Base-by-base conservation (phyloP, 2,888 invertebrate genomes). In the Cerastoderma edule region DNA sequence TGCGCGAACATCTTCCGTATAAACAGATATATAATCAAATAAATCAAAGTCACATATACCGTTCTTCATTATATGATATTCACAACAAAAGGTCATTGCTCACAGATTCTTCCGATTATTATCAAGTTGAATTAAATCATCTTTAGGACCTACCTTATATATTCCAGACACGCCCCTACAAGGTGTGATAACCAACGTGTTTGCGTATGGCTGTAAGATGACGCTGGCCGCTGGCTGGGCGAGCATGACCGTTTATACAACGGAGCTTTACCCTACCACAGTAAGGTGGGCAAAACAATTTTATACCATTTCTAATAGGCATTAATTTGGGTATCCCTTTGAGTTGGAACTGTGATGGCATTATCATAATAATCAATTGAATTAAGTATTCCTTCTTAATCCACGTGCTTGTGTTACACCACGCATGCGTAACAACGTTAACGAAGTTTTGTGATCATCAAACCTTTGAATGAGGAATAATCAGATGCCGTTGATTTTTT, bases 201-300 rank as follows among this genome's bases (percentile, higher is more conserved):
- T 60, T 60, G 60, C 60, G 39, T 60, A 60, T 19, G 60, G 60
- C 5, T 60, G 60, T 24, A 60, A 60, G 22, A 60, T 60, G 60
- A 60, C 60, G 6, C 39, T 60, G 39, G 60, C 60, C 8, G 60
- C 39, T 1, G 60, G 60, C 1, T 60, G 60, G 60, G 60, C 60
- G 13, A 24, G 39, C 39, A 60, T 60, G 60, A 60, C 39, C 27
- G 60, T 60, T 0, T 60, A 60, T 22, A 39, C 60, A 5, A 60
- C 60, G 24, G 60, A 60, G 27, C 24, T 60, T 8, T 60, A 60
- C 27, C 60, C 60, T 24, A 60, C 60, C 16, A 60, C 60, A 6
- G 60, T 60, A 1, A 35, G 60, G 60, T 60, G 22, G 22, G 16
- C 8, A 39, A 39, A 39, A 39, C 16, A 39, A 8, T 10, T 39